phyloP scores from a whole-genome alignment of 1,140 invertebrate species.

The Rhagoletis pomonella region DNA sequence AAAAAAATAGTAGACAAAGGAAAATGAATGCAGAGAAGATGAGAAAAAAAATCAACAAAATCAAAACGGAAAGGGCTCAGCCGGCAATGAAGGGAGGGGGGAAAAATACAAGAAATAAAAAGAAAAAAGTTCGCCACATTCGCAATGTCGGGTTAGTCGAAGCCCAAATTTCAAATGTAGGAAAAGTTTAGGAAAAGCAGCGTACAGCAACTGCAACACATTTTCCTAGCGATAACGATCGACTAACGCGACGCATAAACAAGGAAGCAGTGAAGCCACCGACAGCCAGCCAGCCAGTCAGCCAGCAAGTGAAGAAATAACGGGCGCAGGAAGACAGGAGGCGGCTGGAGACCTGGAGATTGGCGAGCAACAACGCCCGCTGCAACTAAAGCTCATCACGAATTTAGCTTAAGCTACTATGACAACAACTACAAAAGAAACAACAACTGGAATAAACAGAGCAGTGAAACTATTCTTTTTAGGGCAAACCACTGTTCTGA shows the following conservation, averaged over 20 bases:
- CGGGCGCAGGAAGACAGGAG: slow-evolving; percentile 14
- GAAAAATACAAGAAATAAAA: slow-evolving; percentile 13
- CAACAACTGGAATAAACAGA: background rate
- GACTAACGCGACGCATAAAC: slow-evolving; percentile 32
- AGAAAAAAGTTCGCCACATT: background rate
- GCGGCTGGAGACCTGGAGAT: background rate
- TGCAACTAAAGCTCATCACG: slow-evolving; percentile 49
- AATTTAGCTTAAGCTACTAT: slow-evolving; percentile 17
- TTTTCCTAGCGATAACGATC: slow-evolving; percentile 41
- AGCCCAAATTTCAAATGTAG: background rate
- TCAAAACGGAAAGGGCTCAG: slow-evolving; percentile 18
- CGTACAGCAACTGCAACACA: background rate
- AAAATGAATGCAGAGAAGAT: slow-evolving; percentile 42
- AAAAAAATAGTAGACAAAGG: background rate
- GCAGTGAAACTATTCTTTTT: background rate
- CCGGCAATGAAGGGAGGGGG: slow-evolving; percentile 56
- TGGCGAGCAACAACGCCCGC: slow-evolving; percentile 24
- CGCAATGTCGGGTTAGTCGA: background rate
- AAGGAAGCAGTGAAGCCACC: slow-evolving; percentile 2
- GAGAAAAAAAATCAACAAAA: slow-evolving; percentile 61
- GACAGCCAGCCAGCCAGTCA: background rate
- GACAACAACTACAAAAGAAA: background rate
- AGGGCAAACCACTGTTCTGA: background rate
- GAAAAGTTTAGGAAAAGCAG: background rate
- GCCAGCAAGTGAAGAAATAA: slow-evolving; percentile 26